Evolutionary conservation across 2,888 invertebrate species (phyloP).

Genomic region (Phengaris alcon): DNA sequence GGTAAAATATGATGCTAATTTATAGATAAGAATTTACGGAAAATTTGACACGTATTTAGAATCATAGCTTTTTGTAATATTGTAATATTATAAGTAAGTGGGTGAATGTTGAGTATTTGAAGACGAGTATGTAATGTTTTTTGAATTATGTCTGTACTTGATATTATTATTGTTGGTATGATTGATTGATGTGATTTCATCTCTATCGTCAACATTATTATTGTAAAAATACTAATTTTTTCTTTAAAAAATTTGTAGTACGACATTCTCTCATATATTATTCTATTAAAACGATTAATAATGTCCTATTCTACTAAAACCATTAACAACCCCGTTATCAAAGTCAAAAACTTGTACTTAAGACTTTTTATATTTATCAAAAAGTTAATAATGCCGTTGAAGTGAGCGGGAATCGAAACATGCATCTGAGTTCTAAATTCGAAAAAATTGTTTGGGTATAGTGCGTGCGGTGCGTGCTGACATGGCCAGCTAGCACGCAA

Average conservation of each 20-base stretch:
- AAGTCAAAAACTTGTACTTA: conserved; percentile 3
- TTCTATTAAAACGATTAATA: not conserved
- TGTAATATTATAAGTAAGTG: too few species aligned
- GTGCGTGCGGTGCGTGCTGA: conserved; percentile 69
- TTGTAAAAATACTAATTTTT: too few species aligned
- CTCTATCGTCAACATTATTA: too few species aligned
- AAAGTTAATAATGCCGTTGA: conserved; percentile 25
- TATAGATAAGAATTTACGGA: too few species aligned
- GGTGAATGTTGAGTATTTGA: too few species aligned
- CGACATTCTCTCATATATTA: not conserved
- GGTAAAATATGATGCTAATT: too few species aligned
- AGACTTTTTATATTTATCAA: conserved; percentile 18
- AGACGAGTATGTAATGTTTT: too few species aligned
- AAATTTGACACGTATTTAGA: too few species aligned
- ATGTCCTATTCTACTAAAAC: not conserved
- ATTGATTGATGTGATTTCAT: too few species aligned
- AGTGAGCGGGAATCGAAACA: conserved; percentile 55
- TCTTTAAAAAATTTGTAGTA: not conserved
- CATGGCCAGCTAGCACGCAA: conserved; percentile 67
- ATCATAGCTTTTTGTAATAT: too few species aligned
- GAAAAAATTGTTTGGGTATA: conserved; percentile 74
- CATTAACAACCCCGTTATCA: not conserved
- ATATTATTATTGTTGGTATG: too few species aligned
- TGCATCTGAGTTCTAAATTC: conserved; percentile 66
- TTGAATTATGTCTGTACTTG: too few species aligned